phyloP scores from a whole-genome alignment of 2,113 vertebrate genomes.

The Cathartes aura region DNA sequence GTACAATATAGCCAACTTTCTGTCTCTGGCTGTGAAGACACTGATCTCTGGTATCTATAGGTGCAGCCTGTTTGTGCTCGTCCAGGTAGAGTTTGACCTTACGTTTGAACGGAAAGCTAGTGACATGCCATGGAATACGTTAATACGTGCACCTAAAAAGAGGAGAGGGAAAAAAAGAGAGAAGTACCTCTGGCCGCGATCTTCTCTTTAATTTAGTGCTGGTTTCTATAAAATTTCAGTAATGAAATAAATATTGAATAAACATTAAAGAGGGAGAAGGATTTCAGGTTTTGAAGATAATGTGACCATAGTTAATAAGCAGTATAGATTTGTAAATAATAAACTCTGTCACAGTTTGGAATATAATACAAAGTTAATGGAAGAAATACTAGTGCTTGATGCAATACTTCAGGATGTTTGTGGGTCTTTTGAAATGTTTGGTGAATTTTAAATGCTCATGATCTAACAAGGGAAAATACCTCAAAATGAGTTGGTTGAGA shows the following conservation, averaged over 20 bases:
- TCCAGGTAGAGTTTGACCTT: neutral
- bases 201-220: neutral
- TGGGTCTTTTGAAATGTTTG: neutral
- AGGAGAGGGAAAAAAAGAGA: neutral
- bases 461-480: neutral
- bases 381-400: neutral
- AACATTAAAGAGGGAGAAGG: neutral
- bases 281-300: neutral
- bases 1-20: neutral
- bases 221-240: neutral
- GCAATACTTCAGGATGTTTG: neutral
- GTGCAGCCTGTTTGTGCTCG: neutral
- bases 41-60: neutral
- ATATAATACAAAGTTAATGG: neutral
- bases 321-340: neutral
- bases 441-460: neutral
- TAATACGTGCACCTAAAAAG: neutral
- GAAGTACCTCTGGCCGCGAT: neutral
- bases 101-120: neutral
- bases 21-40: neutral
- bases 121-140: rapidly evolving
- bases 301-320: neutral
- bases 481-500: neutral
- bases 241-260: slow-evolving; percentile 13
- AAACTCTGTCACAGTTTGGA: neutral